Evolutionary conservation across 2,888 invertebrate genomes (phyloP).

Genomic region (Tetragonisca angustula): DNA sequence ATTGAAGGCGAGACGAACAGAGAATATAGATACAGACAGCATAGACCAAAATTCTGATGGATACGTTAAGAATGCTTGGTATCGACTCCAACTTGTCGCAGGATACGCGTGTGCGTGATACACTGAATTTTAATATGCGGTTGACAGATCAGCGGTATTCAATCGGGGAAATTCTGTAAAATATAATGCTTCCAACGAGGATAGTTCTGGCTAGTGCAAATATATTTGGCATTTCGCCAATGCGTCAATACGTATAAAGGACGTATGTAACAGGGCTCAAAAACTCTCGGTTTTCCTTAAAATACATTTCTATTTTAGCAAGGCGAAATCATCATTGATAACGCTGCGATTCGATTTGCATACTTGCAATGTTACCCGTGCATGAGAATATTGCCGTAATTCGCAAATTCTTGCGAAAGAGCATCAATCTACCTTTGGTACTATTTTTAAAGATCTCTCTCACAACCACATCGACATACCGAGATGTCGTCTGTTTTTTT

Average conservation of each 20-base stretch:
- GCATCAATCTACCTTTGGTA: neutral
- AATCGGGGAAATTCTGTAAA: conserved; percentile 13
- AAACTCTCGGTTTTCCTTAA: conserved; percentile 48
- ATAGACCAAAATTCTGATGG: too few relatives aligned
- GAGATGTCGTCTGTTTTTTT: neutral
- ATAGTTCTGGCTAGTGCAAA: neutral
- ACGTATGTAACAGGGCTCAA: neutral
- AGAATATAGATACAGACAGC: neutral
- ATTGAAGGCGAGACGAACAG: neutral
- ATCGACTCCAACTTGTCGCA: too few relatives aligned
- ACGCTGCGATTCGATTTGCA: neutral
- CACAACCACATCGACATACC: neutral
- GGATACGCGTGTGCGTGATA: neutral
- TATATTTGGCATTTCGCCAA: conserved; percentile 48
- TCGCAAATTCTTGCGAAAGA: neutral
- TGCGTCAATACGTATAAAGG: neutral
- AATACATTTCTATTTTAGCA: conserved; percentile 52
- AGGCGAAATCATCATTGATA: conserved; percentile 27
- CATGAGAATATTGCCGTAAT: neutral
- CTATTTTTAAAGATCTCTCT: neutral
- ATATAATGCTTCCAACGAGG: neutral
- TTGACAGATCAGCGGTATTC: conserved; percentile 19
- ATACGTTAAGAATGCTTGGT: too few relatives aligned
- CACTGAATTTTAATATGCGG: neutral
- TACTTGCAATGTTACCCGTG: neutral